These are phyloP conservation scores for Aythya baeri DNA, from an alignment of 2,113 vertebrate species.

Conservation along the genomic window DNA sequence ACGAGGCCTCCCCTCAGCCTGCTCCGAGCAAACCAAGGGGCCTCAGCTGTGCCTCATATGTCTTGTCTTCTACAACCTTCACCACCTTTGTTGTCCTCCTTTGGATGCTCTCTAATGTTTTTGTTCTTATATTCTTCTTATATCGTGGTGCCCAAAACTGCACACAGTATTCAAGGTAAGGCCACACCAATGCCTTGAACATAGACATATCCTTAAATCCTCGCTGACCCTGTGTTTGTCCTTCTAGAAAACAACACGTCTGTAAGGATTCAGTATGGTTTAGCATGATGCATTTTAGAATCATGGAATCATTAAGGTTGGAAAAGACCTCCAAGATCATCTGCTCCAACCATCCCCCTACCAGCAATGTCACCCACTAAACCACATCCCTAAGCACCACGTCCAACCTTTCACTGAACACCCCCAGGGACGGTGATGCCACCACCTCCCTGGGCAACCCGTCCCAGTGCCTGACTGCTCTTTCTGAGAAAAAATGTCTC, in stretches of 20 bases:
- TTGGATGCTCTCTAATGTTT: background rate
- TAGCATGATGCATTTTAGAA: background rate
- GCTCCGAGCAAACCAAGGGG: background rate
- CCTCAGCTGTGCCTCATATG: background rate
- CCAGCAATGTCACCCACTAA: too few species aligned
- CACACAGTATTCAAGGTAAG: background rate
- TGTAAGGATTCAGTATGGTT: background rate
- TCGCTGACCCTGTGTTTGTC: background rate
- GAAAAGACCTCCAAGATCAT: too few species aligned
- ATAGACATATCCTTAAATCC: background rate
- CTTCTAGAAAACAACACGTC: background rate
- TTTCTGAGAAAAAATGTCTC: too few species aligned
- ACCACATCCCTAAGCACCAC: too few species aligned
- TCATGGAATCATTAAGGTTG: too few species aligned
- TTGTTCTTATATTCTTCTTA: background rate
- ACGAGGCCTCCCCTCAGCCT: background rate
- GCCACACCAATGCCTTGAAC: background rate
- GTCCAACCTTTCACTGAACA: too few species aligned
- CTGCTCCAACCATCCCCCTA: too few species aligned
- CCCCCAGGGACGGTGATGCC: too few species aligned
- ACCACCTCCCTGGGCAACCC: too few species aligned
- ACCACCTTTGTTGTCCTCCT: background rate
- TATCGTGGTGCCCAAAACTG: background rate
- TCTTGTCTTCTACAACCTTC: background rate
- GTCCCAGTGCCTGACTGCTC: too few species aligned